Percentiles rank a stretch among this genome's conserved stretches.
Evolutionary conservation across 1,140 invertebrate species (phyloP).

Genomic region (Lineus longissimus): DNA sequence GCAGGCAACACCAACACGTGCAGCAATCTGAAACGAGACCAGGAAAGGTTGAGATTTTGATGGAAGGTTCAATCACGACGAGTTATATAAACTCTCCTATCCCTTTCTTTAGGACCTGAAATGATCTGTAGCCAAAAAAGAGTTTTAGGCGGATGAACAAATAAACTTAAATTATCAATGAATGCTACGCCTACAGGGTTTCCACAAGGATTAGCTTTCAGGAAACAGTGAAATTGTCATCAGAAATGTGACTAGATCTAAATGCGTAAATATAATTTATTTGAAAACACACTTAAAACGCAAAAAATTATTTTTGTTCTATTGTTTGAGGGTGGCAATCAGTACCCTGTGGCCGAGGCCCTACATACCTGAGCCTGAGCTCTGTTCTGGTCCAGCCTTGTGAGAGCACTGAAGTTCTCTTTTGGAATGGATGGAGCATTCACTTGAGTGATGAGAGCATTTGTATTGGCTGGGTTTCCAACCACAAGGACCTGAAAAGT

Average conservation of each 20-base stretch:
- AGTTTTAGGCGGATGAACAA: no score
- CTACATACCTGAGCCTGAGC: constrained; percentile 73
- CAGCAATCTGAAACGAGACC: constrained; percentile 56
- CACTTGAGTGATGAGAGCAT: constrained; percentile 92
- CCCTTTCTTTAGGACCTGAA: neutral
- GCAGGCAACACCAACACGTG: constrained; percentile 60
- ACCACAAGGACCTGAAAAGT: constrained; percentile 74
- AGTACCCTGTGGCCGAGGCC: neutral
- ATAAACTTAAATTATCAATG: no score
- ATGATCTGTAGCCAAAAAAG: neutral
- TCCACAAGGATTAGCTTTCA: no score
- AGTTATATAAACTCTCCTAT: neutral
- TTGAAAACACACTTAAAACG: no score
- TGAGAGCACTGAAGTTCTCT: constrained; percentile 97
- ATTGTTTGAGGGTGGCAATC: no score
- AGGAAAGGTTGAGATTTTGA: neutral
- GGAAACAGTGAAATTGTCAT: no score
- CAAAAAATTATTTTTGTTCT: no score
- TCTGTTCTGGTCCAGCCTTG: constrained; percentile 95
- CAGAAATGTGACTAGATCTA: no score
- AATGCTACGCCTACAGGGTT: no score
- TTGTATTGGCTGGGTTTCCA: constrained; percentile 99
- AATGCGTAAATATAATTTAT: no score
- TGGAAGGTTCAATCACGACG: no score
- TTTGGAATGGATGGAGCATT: constrained; percentile 91